Percentiles rank a stretch among this genome's conserved stretches.
Conservation (phyloP, 2,888 invertebrate species). For the Azorinus chamasolen region DNA sequence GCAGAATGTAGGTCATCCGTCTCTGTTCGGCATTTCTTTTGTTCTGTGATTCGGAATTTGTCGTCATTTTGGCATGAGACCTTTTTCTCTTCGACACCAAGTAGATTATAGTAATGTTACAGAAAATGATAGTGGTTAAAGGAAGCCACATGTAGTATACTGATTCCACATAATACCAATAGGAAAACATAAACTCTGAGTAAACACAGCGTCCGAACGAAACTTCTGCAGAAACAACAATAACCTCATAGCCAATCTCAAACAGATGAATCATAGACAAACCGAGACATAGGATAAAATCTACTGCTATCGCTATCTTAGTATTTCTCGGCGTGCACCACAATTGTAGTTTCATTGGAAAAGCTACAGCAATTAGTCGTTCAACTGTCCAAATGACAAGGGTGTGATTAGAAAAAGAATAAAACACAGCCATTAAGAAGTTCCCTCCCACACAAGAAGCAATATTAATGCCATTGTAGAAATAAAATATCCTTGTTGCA, state of each 20-base stretch:
- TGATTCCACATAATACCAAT: conserved; percentile 7
- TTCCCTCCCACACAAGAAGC: background rate
- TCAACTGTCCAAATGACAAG: conserved; percentile 15
- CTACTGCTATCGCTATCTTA: background rate
- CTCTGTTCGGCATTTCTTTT: conserved; percentile 10
- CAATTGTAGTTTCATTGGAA: conserved; percentile 3
- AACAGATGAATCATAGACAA: background rate
- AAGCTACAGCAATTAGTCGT: conserved; percentile 15
- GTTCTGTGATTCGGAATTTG: conserved; percentile 5
- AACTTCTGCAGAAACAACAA: no score
- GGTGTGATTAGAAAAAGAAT: conserved; percentile 8
- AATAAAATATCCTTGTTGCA: background rate
- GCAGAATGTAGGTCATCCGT: conserved; percentile 3
- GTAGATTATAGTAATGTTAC: conserved; percentile 5
- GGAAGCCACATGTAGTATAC: conserved; percentile 17
- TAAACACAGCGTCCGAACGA: background rate
- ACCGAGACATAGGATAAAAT: background rate
- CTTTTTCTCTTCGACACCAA: conserved; percentile 1
- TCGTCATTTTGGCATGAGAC: conserved; percentile 15
- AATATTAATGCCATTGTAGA: background rate
- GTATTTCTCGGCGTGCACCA: conserved; percentile 18
- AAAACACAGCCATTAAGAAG: background rate
- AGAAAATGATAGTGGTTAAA: background rate
- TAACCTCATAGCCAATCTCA: background rate
- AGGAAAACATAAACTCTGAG: background rate